These are phyloP conservation scores for Phainopepla nitens DNA, from an alignment of 2,113 vertebrate genomes.

Conservation along the genomic window DNA sequence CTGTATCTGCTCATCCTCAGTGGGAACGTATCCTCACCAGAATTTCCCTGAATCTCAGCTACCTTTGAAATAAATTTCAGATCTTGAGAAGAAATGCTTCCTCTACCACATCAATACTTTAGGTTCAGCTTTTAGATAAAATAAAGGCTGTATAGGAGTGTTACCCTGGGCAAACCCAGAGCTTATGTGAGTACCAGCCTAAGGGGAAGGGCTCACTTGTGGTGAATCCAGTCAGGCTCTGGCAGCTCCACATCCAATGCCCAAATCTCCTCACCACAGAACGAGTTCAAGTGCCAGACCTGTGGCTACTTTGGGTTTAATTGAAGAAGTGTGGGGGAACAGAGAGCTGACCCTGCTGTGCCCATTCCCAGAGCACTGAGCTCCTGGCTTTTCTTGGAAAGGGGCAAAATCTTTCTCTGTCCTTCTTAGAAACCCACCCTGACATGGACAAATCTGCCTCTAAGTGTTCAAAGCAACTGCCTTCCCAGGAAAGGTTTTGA, in stretches of 20 bases:
- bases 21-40: background rate
- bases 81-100: background rate
- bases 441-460: background rate
- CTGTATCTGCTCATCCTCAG: background rate
- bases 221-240: background rate
- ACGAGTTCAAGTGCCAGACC: background rate
- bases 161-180: background rate
- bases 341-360: background rate
- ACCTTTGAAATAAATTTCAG: background rate
- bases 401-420: background rate
- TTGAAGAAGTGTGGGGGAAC: accelerated
- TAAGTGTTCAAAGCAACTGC: background rate
- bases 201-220: accelerated
- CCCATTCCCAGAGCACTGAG: no score
- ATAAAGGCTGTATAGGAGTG: background rate
- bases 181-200: accelerated
- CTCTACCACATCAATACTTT: background rate
- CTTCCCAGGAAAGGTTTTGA: background rate
- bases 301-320: background rate
- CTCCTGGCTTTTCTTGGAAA: background rate
- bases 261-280: background rate
- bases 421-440: background rate
- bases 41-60: background rate
- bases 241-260: background rate
- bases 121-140: background rate